phyloP scores from a whole-genome alignment of 2,888 invertebrate species.

The Marronus borbonicus region DNA sequence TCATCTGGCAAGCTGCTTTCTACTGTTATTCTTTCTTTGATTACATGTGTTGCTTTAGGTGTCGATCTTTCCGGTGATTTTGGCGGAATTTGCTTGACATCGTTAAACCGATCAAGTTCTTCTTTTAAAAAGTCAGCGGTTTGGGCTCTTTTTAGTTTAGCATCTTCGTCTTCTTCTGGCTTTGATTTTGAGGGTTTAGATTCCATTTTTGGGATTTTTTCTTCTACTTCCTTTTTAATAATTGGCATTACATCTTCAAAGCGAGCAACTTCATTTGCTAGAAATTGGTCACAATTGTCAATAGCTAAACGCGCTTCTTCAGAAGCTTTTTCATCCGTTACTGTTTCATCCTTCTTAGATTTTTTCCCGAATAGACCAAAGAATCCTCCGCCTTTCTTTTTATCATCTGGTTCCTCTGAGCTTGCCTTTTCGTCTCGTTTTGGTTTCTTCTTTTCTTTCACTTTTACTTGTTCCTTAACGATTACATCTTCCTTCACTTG shows the following conservation, averaged over 20 bases:
- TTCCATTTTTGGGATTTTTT: background rate
- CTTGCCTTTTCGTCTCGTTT: background rate
- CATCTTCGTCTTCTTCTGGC: slow-evolving; percentile 33
- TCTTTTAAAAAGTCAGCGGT: slow-evolving; percentile 55
- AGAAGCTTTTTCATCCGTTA: slow-evolving; percentile 6
- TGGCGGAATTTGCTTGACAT: slow-evolving; percentile 37
- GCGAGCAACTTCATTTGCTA: slow-evolving; percentile 54
- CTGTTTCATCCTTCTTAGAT: slow-evolving; percentile 52
- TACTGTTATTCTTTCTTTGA: slow-evolving; percentile 28
- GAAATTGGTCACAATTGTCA: slow-evolving; percentile 53
- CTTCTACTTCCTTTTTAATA: slow-evolving; percentile 24
- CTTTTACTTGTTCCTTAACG: slow-evolving; percentile 20
- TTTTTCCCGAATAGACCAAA: slow-evolving; percentile 61
- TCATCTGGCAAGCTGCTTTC: background rate
- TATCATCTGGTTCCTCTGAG: slow-evolving; percentile 30
- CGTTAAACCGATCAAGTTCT: slow-evolving; percentile 55
- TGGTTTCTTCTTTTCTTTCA: slow-evolving; percentile 50
- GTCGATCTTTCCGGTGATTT: slow-evolving; percentile 25
- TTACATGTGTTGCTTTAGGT: slow-evolving; percentile 27
- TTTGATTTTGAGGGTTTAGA: background rate
- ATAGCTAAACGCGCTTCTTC: slow-evolving; percentile 17
- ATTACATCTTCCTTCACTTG: slow-evolving; percentile 27
- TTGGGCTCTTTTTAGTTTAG: slow-evolving; percentile 52
- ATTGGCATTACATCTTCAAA: slow-evolving; percentile 55
- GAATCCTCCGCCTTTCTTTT: slow-evolving; percentile 50